Evolutionary conservation across 2,888 invertebrate species (phyloP).

Genomic region (Drosophila mimetica): DNA sequence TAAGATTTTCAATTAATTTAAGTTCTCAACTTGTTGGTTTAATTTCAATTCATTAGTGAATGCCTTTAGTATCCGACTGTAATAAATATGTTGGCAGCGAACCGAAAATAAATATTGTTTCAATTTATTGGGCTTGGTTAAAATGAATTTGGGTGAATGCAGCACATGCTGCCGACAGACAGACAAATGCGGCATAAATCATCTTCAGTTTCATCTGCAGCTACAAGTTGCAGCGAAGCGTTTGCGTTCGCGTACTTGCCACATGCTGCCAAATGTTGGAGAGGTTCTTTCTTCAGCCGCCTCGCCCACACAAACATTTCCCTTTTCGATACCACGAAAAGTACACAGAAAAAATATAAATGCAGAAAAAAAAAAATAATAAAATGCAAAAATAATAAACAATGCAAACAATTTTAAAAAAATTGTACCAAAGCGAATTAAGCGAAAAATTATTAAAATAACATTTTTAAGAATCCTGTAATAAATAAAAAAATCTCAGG

Average conservation of each 20-base stretch:
- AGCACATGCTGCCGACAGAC: constrained; percentile 56
- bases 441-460: too few relatives aligned
- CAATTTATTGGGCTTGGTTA: constrained; percentile 61
- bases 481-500: not conserved
- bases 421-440: too few relatives aligned
- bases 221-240: constrained; percentile 73
- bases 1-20: constrained; percentile 1
- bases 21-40: not conserved
- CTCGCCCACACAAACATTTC: constrained; percentile 51
- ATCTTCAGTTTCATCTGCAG: constrained; percentile 70
- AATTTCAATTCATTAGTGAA: constrained; percentile 34
- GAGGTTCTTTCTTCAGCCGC: constrained; percentile 34
- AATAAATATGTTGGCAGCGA: constrained; percentile 75
- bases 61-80: constrained; percentile 29
- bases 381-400: too few relatives aligned
- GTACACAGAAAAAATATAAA: not conserved
- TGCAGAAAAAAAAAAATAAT: not conserved
- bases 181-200: constrained; percentile 67
- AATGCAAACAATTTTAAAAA: too few relatives aligned
- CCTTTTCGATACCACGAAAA: constrained; percentile 20
- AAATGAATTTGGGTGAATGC: constrained; percentile 42
- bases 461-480: too few relatives aligned
- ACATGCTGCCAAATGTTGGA: constrained; percentile 78
- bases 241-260: constrained; percentile 70
- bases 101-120: constrained; percentile 66